Conservation (phyloP, 2,113 vertebrate species). For the Ailuropoda melanoleuca region DNA sequence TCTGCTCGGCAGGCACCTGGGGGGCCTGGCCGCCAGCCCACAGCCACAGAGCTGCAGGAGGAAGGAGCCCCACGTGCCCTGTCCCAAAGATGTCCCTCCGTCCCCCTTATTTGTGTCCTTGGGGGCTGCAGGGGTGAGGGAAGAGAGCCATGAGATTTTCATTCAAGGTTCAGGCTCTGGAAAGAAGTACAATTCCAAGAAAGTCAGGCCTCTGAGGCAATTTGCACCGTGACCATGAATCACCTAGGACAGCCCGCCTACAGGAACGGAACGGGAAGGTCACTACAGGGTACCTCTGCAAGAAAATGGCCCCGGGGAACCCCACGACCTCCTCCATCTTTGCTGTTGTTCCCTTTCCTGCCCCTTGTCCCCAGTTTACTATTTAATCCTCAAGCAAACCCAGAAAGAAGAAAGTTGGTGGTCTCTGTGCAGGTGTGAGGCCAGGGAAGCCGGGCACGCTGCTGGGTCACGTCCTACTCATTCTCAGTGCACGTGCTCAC, state of each 20-base stretch:
- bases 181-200: not conserved
- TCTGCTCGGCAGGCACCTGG: not conserved
- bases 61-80: not conserved
- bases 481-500: accelerated
- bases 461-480: accelerated
- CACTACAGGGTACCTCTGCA: accelerated
- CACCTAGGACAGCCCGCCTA: not conserved
- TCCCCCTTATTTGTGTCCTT: too few relatives aligned
- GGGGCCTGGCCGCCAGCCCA: not conserved
- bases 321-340: not conserved
- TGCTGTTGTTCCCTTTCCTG: not conserved
- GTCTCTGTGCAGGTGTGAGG: accelerated
- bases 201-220: not conserved
- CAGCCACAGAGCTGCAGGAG: not conserved
- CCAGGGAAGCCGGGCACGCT: accelerated
- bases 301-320: accelerated
- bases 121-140: not conserved
- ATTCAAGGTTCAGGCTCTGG: not conserved
- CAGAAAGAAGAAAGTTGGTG: not conserved
- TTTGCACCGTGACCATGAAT: not conserved
- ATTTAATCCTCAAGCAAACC: not conserved
- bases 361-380: not conserved
- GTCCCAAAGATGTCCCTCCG: not conserved
- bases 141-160: not conserved
- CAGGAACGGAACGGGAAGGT: accelerated